These are phyloP conservation scores for Nemapogon koenigi DNA, from an alignment of 2,888 invertebrate genomes.

Conservation along the genomic window DNA sequence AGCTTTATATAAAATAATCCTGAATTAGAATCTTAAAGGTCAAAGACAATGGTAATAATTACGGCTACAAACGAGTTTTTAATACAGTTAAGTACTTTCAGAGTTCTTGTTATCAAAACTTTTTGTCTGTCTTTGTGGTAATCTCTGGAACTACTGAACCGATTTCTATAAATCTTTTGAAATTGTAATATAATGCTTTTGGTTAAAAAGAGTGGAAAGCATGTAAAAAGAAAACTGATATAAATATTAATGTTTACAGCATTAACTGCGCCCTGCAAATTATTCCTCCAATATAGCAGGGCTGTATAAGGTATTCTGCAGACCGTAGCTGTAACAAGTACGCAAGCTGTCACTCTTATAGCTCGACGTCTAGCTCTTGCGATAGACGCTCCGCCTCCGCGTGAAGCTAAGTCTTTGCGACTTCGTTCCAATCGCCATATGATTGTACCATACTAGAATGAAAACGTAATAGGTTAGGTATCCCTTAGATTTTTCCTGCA, in stretches of 20 bases:
- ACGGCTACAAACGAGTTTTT: too few relatives aligned
- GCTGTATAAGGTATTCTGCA: constrained; percentile 79
- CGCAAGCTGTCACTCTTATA: constrained; percentile 72
- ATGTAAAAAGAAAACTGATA: not conserved
- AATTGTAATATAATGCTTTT: not conserved
- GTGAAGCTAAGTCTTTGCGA: constrained; percentile 65
- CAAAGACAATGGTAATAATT: too few relatives aligned
- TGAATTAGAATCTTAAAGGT: too few relatives aligned
- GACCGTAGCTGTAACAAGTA: constrained; percentile 70
- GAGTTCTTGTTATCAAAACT: too few relatives aligned
- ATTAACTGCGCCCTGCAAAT: constrained; percentile 45
- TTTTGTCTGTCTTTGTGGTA: too few relatives aligned
- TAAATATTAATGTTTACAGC: constrained; percentile 28
- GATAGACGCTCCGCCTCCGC: constrained; percentile 67
- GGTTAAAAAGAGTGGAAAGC: not conserved
- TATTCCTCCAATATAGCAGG: constrained; percentile 69
- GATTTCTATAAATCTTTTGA: not conserved
- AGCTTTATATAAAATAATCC: too few relatives aligned
- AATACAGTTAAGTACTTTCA: too few relatives aligned
- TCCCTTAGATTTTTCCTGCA: too few relatives aligned
- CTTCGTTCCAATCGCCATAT: constrained; percentile 69
- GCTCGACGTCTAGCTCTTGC: constrained; percentile 70
- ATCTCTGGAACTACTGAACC: too few relatives aligned
- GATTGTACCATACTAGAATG: constrained; percentile 38
- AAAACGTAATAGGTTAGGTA: too few relatives aligned